Evolutionary conservation across 2,113 vertebrate species (phyloP).

Genomic region (Podarcis cretensis): DNA sequence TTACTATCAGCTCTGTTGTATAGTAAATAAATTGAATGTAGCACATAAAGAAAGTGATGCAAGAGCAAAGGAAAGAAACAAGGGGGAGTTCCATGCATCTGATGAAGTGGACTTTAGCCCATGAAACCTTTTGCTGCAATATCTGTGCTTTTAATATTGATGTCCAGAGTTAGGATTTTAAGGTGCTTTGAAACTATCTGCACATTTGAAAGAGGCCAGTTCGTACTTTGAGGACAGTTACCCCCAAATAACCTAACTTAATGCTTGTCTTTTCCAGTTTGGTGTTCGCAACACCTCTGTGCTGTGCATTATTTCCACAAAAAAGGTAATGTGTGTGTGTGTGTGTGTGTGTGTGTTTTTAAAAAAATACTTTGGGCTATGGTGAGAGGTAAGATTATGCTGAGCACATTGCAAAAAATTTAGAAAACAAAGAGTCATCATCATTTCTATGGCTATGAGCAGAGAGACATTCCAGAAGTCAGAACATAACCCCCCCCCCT

Average conservation of each 20-base stretch:
- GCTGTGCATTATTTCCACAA: conserved; percentile 96
- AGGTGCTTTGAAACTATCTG: neutral
- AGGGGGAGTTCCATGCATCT: neutral
- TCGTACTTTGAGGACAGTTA: neutral
- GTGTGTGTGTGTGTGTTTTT: too few species aligned
- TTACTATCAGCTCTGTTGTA: neutral
- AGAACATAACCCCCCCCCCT: neutral
- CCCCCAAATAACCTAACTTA: conserved; percentile 25
- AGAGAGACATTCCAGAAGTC: neutral
- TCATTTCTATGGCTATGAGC: too few species aligned
- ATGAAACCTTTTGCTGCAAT: neutral
- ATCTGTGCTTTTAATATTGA: too few species aligned
- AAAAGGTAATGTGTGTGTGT: conserved; percentile 84
- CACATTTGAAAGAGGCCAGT: too few species aligned
- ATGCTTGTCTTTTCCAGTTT: conserved; percentile 79
- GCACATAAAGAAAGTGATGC: neutral
- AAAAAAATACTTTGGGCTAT: conserved; percentile 11
- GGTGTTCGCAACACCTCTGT: conserved; percentile 96
- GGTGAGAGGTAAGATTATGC: neutral
- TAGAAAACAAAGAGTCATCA: neutral
- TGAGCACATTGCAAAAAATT: neutral
- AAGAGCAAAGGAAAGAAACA: neutral
- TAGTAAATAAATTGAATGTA: neutral
- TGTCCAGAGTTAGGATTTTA: neutral
- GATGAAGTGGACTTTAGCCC: neutral